Percentiles rank a stretch among this genome's conserved stretches.
Evolutionary conservation across 1,140 invertebrate genomes (phyloP).

Genomic region (Bilobella aurantiaca): DNA sequence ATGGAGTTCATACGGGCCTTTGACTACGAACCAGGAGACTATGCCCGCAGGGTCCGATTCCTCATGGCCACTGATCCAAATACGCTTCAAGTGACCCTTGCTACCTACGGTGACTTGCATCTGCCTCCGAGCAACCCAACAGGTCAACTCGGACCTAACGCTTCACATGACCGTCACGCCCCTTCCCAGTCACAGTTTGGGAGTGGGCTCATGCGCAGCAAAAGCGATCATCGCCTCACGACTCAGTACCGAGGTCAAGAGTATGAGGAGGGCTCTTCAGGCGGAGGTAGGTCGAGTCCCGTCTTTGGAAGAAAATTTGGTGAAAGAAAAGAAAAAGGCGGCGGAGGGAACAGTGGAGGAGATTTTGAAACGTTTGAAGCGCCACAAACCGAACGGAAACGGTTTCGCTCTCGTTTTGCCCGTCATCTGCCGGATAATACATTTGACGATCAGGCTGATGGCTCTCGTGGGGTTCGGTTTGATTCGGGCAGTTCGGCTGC

Average conservation of each 20-base stretch:
- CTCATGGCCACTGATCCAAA: conserved; percentile 79
- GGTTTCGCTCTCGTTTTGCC: conserved; percentile 61
- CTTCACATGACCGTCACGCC: background rate
- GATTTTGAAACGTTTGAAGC: background rate
- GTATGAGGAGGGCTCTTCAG: conserved; percentile 20
- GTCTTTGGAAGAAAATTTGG: conserved; percentile 31
- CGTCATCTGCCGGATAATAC: conserved; percentile 41
- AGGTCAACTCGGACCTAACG: conserved; percentile 15
- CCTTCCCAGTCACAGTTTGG: conserved; percentile 37
- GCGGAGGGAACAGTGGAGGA: no score
- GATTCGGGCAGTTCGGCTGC: conserved; percentile 9
- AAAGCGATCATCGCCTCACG: conserved; percentile 83
- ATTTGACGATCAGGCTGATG: conserved; percentile 31
- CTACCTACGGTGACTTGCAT: conserved; percentile 68
- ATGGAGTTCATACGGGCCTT: conserved; percentile 88
- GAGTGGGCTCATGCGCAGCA: conserved; percentile 76
- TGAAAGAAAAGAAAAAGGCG: conserved; percentile 23
- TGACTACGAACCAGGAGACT: conserved; percentile 82
- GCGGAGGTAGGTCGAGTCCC: conserved; percentile 19
- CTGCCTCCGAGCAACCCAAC: conserved; percentile 54
- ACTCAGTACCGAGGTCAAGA: conserved; percentile 71
- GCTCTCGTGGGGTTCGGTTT: conserved; percentile 11
- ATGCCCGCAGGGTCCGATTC: conserved; percentile 70
- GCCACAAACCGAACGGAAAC: conserved; percentile 42
- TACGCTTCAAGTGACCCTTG: conserved; percentile 70